phyloP scores from a whole-genome alignment of 2,113 vertebrate species.

The Zeus faber region DNA sequence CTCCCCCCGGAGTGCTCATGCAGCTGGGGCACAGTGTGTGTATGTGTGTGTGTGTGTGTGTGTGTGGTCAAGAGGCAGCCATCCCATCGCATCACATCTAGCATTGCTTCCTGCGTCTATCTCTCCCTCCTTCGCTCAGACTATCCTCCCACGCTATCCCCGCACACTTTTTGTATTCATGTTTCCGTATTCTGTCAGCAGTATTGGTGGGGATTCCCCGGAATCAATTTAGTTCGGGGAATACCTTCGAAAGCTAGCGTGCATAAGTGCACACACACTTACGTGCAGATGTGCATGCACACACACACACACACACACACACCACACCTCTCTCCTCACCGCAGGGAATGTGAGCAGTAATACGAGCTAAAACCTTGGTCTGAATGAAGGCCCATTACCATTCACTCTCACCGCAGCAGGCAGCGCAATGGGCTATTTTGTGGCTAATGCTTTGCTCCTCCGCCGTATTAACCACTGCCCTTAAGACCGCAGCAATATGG shows the following conservation, averaged over 20 bases:
- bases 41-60: conserved; percentile 7
- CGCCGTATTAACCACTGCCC: neutral
- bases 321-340: conserved; percentile 17
- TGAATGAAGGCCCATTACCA: conserved; percentile 50
- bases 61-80: conserved; percentile 32
- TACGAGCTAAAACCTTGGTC: conserved; percentile 46
- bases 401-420: conserved; percentile 51
- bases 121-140: neutral
- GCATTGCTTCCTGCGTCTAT: conserved; percentile 17
- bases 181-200: conserved; percentile 36
- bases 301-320: conserved; percentile 10
- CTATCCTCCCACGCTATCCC: neutral
- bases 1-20: conserved; percentile 32
- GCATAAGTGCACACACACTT: conserved; percentile 13
- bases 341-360: conserved; percentile 43
- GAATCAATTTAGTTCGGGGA: conserved; percentile 48
- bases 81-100: conserved; percentile 45
- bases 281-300: conserved; percentile 13
- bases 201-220: conserved; percentile 56
- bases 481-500: neutral
- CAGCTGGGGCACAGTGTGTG: conserved; percentile 45
- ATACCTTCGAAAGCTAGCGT: conserved; percentile 20
- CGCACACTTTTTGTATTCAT: neutral
- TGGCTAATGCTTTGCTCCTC: conserved; percentile 17
- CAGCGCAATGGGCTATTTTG: conserved; percentile 24